Evolutionary conservation across 2,888 invertebrate species (phyloP), one percentile per base, ranked within the genome.

Genomic region (Electrophaes corylata): DNA sequence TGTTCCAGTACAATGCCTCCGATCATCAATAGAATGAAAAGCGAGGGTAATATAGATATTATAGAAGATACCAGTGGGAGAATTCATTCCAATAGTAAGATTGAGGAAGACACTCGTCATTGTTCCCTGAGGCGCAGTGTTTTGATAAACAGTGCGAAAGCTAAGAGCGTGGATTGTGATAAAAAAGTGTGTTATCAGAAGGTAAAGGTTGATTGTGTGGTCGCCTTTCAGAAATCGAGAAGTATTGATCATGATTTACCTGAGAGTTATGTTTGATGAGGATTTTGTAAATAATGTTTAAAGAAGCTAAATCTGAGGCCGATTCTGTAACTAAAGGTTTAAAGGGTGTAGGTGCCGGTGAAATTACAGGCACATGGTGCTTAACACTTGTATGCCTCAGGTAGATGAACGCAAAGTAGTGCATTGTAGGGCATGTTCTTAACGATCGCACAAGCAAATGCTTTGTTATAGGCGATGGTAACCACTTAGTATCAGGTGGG

Each of bases 111-210:
- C 31, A 1, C n/a, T 0, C 49, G 59, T 16, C 65, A 61, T 19
- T 58, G 63, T 8, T 93, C 93, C 10, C 76, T 93, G 29, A 83
- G 92, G 47, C 91, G 92, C 12, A 93, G 90, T 62, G 91, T 92
- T 39, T 84, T 92, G 52, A 85, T 92, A 70, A 92, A 90, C 67
- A 90, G 86, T 63, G 83, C 88, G 5, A 90, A 88, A 70, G 82
- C 88, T 1, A 87, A 84, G 71, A 91, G 86, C 70, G 66, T 88
- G 47, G 92, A 92, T 48, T 60, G 71, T 45, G 88, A 87, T 64
- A 84, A 84, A 71, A 85, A 83, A 66, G 81, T 85, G 29, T 71
- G 81, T 20, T 86, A 86, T 70, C 84, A 87, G 64, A 86, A 87
- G 71, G 78, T 88, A 48, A 86, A 82, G 72, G 87, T 87, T 0